phyloP scores from a whole-genome alignment of 92 coral and sea anemone species.

The Porites cylindrica region DNA sequence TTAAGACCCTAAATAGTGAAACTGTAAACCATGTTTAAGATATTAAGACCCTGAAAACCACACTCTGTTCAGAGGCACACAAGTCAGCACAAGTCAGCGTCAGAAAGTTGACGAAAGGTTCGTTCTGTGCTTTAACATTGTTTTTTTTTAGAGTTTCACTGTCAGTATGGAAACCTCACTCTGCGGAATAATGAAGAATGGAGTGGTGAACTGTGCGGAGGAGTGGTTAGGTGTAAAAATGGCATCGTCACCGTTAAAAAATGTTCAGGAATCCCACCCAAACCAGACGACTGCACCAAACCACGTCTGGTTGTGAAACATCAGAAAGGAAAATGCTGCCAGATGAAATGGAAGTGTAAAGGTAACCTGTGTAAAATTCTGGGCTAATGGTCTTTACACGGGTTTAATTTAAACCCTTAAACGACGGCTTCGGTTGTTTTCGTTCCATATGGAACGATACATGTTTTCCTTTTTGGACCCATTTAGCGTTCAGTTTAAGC shows the following conservation, averaged over 20 bases:
- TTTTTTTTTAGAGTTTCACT: constrained; percentile 63
- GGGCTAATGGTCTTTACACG: not conserved
- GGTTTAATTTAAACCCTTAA: not conserved
- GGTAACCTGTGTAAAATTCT: constrained; percentile 36
- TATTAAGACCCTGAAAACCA: no score
- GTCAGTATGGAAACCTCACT: constrained; percentile 82
- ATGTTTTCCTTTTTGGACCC: no score
- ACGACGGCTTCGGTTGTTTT: no score
- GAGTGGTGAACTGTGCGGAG: constrained; percentile 92
- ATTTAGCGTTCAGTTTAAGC: no score
- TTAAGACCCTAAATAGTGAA: no score
- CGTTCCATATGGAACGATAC: no score
- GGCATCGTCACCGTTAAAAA: constrained; percentile 72
- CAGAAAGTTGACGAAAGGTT: no score
- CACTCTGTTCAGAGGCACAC: no score
- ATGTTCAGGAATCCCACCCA: constrained; percentile 83
- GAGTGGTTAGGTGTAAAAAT: constrained; percentile 78
- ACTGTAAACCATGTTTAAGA: no score
- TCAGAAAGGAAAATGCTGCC: constrained; percentile 80
- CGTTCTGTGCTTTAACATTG: not conserved
- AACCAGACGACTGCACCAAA: constrained; percentile 77
- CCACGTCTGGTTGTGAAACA: constrained; percentile 74
- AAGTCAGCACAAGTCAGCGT: no score
- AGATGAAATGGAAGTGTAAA: constrained; percentile 83
- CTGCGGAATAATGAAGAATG: constrained; percentile 81